Conservation (phyloP, 2,797 vertebrate genomes). For the Graptemys geographica region DNA sequence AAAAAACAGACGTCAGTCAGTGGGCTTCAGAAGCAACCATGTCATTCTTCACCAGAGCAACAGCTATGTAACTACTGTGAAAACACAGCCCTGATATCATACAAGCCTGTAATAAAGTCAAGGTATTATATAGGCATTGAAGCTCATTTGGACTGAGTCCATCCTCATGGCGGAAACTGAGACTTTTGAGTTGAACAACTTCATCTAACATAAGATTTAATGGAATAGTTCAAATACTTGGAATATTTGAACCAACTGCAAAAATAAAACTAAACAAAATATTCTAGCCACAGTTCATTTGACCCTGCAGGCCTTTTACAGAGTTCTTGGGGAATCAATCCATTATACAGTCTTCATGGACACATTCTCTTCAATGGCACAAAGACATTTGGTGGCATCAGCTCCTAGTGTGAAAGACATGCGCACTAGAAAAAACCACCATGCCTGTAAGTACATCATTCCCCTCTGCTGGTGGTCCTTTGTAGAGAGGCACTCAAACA, state of each 20-base stretch:
- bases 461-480: background rate
- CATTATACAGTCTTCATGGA: background rate
- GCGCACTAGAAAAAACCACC: background rate
- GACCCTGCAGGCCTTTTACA: background rate
- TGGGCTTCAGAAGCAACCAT: constrained; percentile 63
- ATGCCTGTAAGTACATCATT: background rate
- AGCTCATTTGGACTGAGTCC: constrained; percentile 65
- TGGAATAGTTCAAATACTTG: constrained; percentile 54
- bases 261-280: constrained; percentile 24
- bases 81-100: constrained; percentile 66
- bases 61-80: constrained; percentile 69
- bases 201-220: constrained; percentile 58
- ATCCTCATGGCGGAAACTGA: constrained; percentile 53
- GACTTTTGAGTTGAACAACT: constrained; percentile 42
- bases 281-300: constrained; percentile 4
- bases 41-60: constrained; percentile 71
- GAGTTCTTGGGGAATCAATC: background rate
- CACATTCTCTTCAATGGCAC: background rate
- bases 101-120: constrained; percentile 65
- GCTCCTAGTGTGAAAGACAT: background rate
- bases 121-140: constrained; percentile 66
- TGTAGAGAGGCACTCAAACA: background rate
- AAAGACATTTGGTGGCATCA: background rate
- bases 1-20: constrained; percentile 70
- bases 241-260: constrained; percentile 58